Evolutionary conservation across 2,888 invertebrate genomes (phyloP).

Genomic region (Unio pictorum): DNA sequence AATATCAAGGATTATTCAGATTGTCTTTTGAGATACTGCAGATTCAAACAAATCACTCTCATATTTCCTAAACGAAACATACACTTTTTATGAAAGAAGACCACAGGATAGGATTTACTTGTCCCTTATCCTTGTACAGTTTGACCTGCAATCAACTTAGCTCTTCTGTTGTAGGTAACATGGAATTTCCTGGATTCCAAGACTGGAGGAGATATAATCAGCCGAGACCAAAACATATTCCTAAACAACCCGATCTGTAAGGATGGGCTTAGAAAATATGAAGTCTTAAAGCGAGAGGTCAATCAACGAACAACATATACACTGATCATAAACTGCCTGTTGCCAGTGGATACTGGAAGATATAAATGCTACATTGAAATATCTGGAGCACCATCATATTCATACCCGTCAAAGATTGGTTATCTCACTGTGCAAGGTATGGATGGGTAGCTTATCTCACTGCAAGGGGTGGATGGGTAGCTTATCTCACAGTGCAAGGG

Average conservation of each 20-base stretch:
- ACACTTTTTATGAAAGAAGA: too few relatives aligned
- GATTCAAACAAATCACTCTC: too few relatives aligned
- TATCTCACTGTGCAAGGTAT: conserved; percentile 57
- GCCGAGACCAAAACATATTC: conserved; percentile 38
- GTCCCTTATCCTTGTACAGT: not conserved
- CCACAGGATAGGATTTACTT: not conserved
- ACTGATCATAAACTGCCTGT: conserved; percentile 59
- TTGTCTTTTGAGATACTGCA: too few relatives aligned
- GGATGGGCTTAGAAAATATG: conserved; percentile 48
- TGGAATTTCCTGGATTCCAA: conserved; percentile 37
- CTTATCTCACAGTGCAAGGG: not conserved
- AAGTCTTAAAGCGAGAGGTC: conserved; percentile 35
- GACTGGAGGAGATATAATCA: conserved; percentile 40
- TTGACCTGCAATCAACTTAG: not conserved
- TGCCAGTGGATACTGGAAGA: conserved; percentile 57
- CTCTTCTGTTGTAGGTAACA: conserved; percentile 29
- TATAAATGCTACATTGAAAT: conserved; percentile 62
- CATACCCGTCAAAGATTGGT: conserved; percentile 53
- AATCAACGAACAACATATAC: conserved; percentile 54
- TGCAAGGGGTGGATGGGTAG: not conserved
- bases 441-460: not conserved
- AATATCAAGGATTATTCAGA: too few relatives aligned
- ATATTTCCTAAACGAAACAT: too few relatives aligned
- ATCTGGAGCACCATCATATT: conserved; percentile 21
- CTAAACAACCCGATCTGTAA: conserved; percentile 31